phyloP scores from a whole-genome alignment of 2,888 invertebrate species.

The Zele albiditarsus region DNA sequence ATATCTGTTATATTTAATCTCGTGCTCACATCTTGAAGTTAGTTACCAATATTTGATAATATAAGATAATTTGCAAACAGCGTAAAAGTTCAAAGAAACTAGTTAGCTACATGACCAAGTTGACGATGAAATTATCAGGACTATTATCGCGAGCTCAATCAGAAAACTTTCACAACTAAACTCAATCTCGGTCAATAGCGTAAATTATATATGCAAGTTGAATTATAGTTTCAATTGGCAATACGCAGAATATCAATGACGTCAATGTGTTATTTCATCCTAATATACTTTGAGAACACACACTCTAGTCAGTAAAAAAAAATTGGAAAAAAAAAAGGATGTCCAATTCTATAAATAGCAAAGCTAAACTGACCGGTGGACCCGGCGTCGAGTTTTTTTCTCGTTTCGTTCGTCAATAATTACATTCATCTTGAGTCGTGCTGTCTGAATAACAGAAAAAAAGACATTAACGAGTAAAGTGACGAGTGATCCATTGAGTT shows the following conservation, averaged over 20 bases:
- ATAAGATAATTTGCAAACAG: neutral
- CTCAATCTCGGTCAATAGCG: conserved; percentile 32
- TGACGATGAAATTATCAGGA: conserved; percentile 6
- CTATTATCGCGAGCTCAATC: neutral
- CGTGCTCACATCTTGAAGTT: neutral
- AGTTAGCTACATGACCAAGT: neutral
- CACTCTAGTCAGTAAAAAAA: neutral
- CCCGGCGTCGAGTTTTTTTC: neutral
- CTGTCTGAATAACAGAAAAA: neutral
- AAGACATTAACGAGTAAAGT: neutral
- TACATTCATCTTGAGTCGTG: neutral
- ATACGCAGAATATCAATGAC: conserved; percentile 21
- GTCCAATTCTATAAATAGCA: neutral
- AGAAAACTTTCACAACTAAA: conserved; percentile 20
- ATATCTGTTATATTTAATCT: neutral
- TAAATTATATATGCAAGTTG: conserved; percentile 3
- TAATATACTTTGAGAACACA: conserved; percentile 17
- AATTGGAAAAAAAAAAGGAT: neutral
- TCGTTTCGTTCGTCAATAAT: neutral
- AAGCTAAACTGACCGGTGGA: neutral
- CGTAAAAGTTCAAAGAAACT: neutral
- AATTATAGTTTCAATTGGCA: conserved; percentile 16
- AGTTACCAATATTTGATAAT: neutral
- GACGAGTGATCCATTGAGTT: neutral
- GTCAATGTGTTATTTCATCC: conserved; percentile 30